These are phyloP conservation scores for Hormaphis cornu DNA, from an alignment of 1,140 invertebrate genomes.

Conservation along the genomic window DNA sequence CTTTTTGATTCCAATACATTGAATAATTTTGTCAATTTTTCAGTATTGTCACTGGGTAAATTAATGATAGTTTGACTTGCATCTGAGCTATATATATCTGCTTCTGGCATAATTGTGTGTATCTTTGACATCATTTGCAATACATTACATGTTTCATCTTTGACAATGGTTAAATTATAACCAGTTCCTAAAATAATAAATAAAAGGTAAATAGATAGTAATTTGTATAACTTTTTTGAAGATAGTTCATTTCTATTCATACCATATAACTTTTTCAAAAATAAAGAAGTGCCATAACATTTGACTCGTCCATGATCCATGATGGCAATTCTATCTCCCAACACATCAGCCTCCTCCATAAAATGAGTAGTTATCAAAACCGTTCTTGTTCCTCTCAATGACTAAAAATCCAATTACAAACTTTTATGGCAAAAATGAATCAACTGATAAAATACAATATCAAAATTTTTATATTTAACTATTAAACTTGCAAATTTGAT, in stretches of 20 bases:
- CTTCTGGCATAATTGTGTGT: constrained; percentile 43
- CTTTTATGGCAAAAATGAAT: no score
- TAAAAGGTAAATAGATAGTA: no score
- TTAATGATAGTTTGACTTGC: constrained; percentile 42
- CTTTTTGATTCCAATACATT: constrained; percentile 45
- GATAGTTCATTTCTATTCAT: no score
- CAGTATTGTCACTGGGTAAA: constrained; percentile 39
- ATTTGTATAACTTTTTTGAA: no score
- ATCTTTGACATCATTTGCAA: constrained; percentile 35
- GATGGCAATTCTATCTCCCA: constrained; percentile 87
- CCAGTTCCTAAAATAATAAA: neutral
- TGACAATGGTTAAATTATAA: neutral
- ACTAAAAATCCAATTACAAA: no score
- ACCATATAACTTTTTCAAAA: constrained; percentile 79
- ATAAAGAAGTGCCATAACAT: constrained; percentile 75
- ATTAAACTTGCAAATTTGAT: no score
- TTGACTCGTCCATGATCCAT: constrained; percentile 71
- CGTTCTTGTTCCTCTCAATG: constrained; percentile 45
- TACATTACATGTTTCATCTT: neutral
- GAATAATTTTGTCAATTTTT: constrained; percentile 46
- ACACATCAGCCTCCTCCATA: constrained; percentile 87
- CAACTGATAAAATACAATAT: no score
- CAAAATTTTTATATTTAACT: no score
- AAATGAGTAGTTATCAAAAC: constrained; percentile 91
- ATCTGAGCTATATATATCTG: constrained; percentile 45